Conservation (phyloP, 1,140 invertebrate genomes). For the Palaemon carinicauda region DNA sequence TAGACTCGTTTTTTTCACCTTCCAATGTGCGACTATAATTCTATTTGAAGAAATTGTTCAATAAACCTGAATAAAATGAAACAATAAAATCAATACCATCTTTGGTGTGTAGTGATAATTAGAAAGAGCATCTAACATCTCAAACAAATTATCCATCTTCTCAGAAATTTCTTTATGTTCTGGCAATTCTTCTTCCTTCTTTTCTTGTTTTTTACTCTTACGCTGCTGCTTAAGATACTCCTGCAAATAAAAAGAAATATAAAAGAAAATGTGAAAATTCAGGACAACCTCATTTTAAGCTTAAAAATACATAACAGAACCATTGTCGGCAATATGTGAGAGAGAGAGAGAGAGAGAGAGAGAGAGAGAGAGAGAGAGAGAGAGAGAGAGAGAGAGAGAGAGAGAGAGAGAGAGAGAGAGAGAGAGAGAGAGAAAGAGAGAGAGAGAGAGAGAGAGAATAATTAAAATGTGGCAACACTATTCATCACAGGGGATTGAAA, state of each 20-base stretch:
- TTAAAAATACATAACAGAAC: no score
- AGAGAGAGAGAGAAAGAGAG: background rate
- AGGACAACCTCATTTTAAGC: no score
- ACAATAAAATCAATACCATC: constrained; percentile 67
- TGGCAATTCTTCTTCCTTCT: constrained; percentile 73
- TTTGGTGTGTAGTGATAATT: constrained; percentile 96
- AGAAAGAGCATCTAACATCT: constrained; percentile 88
- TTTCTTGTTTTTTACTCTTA: constrained; percentile 63
- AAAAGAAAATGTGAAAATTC: no score
- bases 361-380: background rate
- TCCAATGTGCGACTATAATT: background rate
- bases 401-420: background rate
- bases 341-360: background rate
- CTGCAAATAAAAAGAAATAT: constrained; percentile 59
- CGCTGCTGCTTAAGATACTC: constrained; percentile 87
- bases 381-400: background rate
- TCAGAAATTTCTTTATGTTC: constrained; percentile 80
- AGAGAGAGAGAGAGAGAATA: background rate
- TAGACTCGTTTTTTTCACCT: constrained; percentile 12
- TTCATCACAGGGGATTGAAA: no score
- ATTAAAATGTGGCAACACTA: no score
- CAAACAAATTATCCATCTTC: constrained; percentile 81
- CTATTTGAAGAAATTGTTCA: background rate
- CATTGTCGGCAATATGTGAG: no score
- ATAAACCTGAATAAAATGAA: constrained; percentile 23